phyloP scores from a whole-genome alignment of 2,888 invertebrate genomes.

The Nemotelus nigrinus region DNA sequence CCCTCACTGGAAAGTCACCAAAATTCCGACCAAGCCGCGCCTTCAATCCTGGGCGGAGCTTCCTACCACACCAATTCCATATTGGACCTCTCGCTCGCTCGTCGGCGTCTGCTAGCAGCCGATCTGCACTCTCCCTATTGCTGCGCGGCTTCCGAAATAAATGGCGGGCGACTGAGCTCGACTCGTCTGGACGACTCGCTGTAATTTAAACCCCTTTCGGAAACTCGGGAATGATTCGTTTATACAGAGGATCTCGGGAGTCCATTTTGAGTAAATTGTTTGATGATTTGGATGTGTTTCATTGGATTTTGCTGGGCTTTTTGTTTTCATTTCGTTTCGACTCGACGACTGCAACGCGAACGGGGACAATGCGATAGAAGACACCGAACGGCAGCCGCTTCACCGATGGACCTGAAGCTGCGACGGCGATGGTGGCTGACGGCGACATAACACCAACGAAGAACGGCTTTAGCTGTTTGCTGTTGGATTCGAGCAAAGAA shows the following conservation, averaged over 20 bases:
- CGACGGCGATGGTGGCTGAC: not conserved
- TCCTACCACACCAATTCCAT: not conserved
- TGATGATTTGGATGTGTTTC: slow-evolving; percentile 65
- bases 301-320: slow-evolving; percentile 52
- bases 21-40: slow-evolving; percentile 3
- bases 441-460: too few species aligned
- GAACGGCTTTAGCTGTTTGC: too few species aligned
- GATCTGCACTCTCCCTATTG: not conserved
- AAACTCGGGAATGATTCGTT: slow-evolving; percentile 34
- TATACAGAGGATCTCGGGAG: slow-evolving; percentile 55
- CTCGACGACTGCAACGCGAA: not conserved
- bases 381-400: slow-evolving; percentile 19
- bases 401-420: not conserved
- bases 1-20: not conserved
- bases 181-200: not conserved
- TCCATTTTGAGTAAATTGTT: slow-evolving; percentile 66
- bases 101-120: too few species aligned
- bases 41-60: not conserved
- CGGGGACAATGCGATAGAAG: slow-evolving; percentile 4
- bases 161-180: not conserved
- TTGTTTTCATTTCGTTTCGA: slow-evolving; percentile 20
- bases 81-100: too few species aligned
- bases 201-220: slow-evolving; percentile 29
- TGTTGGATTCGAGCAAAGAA: too few species aligned
- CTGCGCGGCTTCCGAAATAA: slow-evolving; percentile 36